Evolutionary conservation across 1,140 invertebrate species (phyloP), one percentile per base, ranked within the genome.

Genomic region (Telenomus remus): DNA sequence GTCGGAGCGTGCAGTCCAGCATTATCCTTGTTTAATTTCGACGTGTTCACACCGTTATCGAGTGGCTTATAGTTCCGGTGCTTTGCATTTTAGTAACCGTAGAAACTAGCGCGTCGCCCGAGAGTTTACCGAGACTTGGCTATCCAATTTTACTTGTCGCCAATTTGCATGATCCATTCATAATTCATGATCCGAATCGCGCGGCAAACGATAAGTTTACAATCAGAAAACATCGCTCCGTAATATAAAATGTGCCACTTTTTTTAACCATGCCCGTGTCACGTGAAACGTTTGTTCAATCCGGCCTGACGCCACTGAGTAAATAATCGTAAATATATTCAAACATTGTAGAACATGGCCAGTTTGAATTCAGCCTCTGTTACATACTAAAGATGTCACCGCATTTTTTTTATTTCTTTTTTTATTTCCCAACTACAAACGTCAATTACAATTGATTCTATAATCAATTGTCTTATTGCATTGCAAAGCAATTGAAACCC

Each of bases 1-100:
- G 64, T 75, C 65, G 44, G 53, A 27, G 19, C 19, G 19, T 44
- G 59, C 14, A 37, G 34, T 44, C 12, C 60, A 60, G 54, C 65
- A 76, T 76, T 76, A 76, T 76, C 73, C 74, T 66, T 76, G 66
- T 76, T 76, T 76, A 76, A 76, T 76, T 76, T 76, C 74, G 51
- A 76, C 74, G 66, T 71, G 74, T 71, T 76, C 68, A 71, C 66
- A 66, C 74, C 68, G 68, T 76, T 76, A 76, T 76, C 68, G 66
- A 76, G 66, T 76, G 66, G 74, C 74, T 71, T 71, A 71, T 71
- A 76, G 66, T 71, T 68, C 66, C 57, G 61, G 56, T 66, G 68
- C 74, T 68, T 70, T 76, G 63, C 68, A 76, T 76, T 76, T 76
- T 76, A 50, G 66, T 76, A 66, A 70, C 66, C 55, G 43, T 42